These are phyloP conservation scores for Synanceia verrucosa DNA, from an alignment of 2,797 vertebrate species.

Conservation along the genomic window DNA sequence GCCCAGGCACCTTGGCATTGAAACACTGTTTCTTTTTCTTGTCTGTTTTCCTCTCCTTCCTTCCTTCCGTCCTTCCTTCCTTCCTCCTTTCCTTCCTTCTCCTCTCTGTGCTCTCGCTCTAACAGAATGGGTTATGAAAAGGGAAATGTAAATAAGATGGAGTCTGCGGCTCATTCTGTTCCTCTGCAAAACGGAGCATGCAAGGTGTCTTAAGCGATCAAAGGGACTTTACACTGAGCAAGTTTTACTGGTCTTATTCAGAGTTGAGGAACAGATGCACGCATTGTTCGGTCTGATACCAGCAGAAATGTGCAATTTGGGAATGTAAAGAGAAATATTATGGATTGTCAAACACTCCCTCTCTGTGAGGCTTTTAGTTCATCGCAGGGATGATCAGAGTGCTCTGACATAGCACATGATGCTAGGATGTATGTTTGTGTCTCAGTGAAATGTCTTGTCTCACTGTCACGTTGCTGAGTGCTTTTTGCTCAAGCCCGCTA, in stretches of 20 bases:
- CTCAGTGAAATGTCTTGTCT: conserved; percentile 34
- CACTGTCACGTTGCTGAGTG: conserved; percentile 41
- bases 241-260: conserved; percentile 43
- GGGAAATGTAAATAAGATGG: conserved; percentile 73
- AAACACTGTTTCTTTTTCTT: conserved; percentile 57
- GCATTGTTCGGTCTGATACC: conserved; percentile 59
- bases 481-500: conserved; percentile 34
- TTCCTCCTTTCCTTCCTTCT: conserved; percentile 14
- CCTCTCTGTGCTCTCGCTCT: conserved; percentile 26
- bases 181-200: conserved; percentile 46
- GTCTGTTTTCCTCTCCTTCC: not conserved
- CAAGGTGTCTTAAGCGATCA: conserved; percentile 63
- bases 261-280: conserved; percentile 46
- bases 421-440: conserved; percentile 13
- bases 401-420: conserved; percentile 5
- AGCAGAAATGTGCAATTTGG: conserved; percentile 35
- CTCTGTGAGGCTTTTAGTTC: conserved; percentile 5
- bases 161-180: conserved; percentile 53
- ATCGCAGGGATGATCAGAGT: not conserved
- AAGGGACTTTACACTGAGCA: conserved; percentile 59
- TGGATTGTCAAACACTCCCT: not conserved
- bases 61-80: conserved; percentile 5
- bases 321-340: conserved; percentile 17
- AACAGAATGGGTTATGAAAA: conserved; percentile 55
- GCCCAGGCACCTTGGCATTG: conserved; percentile 75